Evolutionary conservation across 2,113 vertebrate genomes (phyloP), one percentile per base, ranked within the genome.

Genomic region (Plestiodon gilberti): DNA sequence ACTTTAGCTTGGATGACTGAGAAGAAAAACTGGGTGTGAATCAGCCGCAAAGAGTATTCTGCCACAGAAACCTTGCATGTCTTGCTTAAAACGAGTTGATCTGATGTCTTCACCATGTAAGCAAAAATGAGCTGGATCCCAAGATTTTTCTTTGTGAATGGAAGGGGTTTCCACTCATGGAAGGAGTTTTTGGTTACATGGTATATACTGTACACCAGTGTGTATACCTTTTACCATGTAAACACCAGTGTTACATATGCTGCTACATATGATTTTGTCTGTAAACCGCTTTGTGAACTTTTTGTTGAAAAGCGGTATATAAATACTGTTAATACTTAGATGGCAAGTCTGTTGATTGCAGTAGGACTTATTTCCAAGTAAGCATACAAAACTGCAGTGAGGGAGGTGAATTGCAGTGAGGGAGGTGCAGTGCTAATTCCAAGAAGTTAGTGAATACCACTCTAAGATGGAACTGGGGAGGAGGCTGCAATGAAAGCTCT

Each of bases 1-100:
- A 40, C 69, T 89, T 90, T 38, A 57, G 40, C 70, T 94, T 86
- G 83, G 62, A 85, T 89, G 85, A 77, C 88, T 92, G 89, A 85
- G 87, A 83, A 78, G 80, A 35, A 88, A 86, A 69, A 1, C 61
- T 23, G 9, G 74, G 57, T 3, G 0, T 86, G 90, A 94, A 62
- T 83, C 83, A 88, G 28, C 6, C 75, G 38, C 48, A 81, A 62
- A 81, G 64, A 57, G 43, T 23, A 1, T 83, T 64, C 77, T 77
- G 75, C 79, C 70, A 33, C 87, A 40, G 65, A 75, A 78, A 86
- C 52, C 81, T 85, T 78, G 76, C 3, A 3, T 33, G 33, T 35
- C 62, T 69, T 81, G 52, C 80, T 75, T 87, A 88, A 89, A 94
- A 74, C 77, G 83, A 87, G 1, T 89, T 85, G 11, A 79, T 90